Base-by-base conservation (phyloP, 1,140 invertebrate genomes). In the Cryptotermes secundus region DNA sequence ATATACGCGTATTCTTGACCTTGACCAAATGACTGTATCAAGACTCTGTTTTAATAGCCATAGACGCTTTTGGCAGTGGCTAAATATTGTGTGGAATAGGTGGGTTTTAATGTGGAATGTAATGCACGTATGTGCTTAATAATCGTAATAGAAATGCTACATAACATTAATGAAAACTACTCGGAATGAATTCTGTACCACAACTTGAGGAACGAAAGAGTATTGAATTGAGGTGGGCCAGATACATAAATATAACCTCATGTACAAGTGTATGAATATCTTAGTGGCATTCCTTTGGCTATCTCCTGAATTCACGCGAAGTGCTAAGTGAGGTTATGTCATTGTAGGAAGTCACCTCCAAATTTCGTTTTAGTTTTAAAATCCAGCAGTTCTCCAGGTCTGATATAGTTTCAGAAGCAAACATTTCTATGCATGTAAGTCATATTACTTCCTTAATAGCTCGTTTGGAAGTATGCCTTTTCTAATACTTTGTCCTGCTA, bases 21-120 rank as follows among this genome's bases (percentile, higher is more conserved):
- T 49, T 19, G 16, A 22, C 59, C n/a, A 72, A 85, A 88, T 38
- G n/a, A 34, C 24, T 86, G 84, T 80, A 84, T 81, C 26, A 49
- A 65, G 26, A 26, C 9, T 53, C 22, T 38, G n/a, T 45, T 45
- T n/a, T 19, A 26, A 65, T 22, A 34, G 45, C 34, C 16, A 72
- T n/a, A 81, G 80, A 35, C 80, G 42, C 7, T 36, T 81, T n/a
- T 81, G 80, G 80, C n/a, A 31, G 26, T 81, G 80, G 80, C 31
- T 81, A 12, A 81, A 81, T 45, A 81, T 81, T 34, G 80, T 81
- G 24, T 81, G 80, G 80, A 81, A 81, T 81, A 81, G 80, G 80
- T 81, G 3, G 22, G 79, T 80, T 36, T n/a, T 14, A 36, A 36
- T 24, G 14, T 16, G 1, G 19, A 34, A 14, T 36, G 34, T 34